A percentile compares a stretch with the other conserved stretches of the same genome.
Conservation (phyloP, 2,113 vertebrate species). For the Daboia siamensis region DNA sequence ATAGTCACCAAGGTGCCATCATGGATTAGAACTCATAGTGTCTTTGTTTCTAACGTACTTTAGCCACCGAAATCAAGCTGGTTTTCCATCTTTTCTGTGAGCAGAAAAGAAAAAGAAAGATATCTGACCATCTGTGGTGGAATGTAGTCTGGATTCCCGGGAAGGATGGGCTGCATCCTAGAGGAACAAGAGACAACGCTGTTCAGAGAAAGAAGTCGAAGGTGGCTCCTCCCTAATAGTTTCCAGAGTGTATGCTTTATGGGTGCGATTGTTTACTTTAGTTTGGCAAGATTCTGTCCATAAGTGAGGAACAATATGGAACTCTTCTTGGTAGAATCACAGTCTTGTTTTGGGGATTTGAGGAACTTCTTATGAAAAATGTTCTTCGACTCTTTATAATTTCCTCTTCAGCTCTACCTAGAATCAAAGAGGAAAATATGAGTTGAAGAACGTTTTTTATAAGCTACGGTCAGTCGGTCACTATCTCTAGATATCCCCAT, state of each 20-base stretch:
- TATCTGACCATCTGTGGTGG: neutral
- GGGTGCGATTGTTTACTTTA: no score
- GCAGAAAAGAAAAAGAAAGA: neutral
- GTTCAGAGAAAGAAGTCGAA: no score
- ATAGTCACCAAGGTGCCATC: neutral
- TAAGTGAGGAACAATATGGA: no score
- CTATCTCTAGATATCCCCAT: neutral
- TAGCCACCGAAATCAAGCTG: neutral
- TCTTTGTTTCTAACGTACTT: neutral
- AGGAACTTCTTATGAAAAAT: neutral
- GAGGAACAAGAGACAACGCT: no score
- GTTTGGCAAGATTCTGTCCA: no score
- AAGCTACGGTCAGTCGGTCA: neutral
- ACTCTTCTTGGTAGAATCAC: no score
- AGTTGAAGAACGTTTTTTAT: neutral
- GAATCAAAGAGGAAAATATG: neutral
- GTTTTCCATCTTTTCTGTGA: neutral
- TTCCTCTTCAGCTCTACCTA: neutral
- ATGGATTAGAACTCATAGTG: neutral
- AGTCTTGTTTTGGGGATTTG: no score
- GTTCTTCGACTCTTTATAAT: no score
- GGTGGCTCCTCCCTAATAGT: no score
- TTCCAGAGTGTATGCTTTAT: no score
- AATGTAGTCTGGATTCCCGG: no score
- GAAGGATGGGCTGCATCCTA: no score